A percentile compares a stretch with the other conserved stretches of the same genome.
phyloP scores from a whole-genome alignment of 2,888 invertebrate genomes.

The Mesorhabditis belari region DNA sequence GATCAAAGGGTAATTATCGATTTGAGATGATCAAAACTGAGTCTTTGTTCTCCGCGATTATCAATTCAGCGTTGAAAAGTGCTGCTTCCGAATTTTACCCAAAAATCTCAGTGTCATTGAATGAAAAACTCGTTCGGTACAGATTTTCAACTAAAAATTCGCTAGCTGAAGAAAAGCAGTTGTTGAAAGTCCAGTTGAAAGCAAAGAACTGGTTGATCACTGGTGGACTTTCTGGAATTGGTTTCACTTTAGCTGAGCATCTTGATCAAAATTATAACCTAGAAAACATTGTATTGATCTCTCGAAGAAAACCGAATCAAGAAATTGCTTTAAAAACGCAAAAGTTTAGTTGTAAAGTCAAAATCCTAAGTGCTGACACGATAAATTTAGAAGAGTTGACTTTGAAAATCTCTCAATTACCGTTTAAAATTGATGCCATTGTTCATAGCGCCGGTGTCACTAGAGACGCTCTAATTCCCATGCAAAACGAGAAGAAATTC shows the following conservation, averaged over 20 bases:
- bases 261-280: slow-evolving; percentile 17
- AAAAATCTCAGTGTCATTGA: slow-evolving; percentile 17
- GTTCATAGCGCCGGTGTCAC: slow-evolving; percentile 45
- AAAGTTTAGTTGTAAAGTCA: slow-evolving; percentile 13
- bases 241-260: slow-evolving; percentile 33
- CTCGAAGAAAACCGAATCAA: slow-evolving; percentile 20
- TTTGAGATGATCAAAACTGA: slow-evolving; percentile 8
- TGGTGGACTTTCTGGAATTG: slow-evolving; percentile 47
- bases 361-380: slow-evolving; percentile 22
- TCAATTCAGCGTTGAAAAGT: slow-evolving; percentile 27
- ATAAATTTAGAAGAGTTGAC: slow-evolving; percentile 14
- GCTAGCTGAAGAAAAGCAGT: neutral
- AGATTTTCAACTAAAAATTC: no score
- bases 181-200: slow-evolving; percentile 6
- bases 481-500: slow-evolving; percentile 26
- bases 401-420: slow-evolving; percentile 9
- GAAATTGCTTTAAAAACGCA: slow-evolving; percentile 10
- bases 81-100: slow-evolving; percentile 24
- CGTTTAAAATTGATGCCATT: slow-evolving; percentile 22
- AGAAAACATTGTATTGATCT: slow-evolving; percentile 19
- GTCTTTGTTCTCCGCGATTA: slow-evolving; percentile 11
- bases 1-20: slow-evolving; percentile 5
- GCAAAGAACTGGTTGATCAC: slow-evolving; percentile 35
- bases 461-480: slow-evolving; percentile 30
- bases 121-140: slow-evolving; percentile 20